These are phyloP conservation scores for Porites australiensis DNA, from an alignment of 64 coral and sea anemone genomes.

Conservation along the genomic window DNA sequence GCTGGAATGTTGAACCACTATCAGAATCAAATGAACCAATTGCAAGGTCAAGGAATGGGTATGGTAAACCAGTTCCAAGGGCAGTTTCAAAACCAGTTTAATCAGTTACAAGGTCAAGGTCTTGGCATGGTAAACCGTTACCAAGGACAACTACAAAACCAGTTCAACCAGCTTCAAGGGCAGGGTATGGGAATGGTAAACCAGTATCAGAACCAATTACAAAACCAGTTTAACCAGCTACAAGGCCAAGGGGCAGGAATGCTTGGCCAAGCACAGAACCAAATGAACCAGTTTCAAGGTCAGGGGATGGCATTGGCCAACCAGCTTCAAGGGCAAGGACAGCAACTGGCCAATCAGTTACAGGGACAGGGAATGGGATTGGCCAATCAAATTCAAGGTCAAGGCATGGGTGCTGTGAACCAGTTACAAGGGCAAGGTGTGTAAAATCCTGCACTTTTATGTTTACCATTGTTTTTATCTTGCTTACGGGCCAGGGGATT, in stretches of 20 bases:
- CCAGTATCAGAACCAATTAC: slow-evolving; percentile 72
- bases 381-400: slow-evolving; percentile 79
- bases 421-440: slow-evolving; percentile 85
- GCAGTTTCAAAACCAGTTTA: slow-evolving; percentile 5
- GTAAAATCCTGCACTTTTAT: no score
- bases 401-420: slow-evolving; percentile 79
- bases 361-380: slow-evolving; percentile 87
- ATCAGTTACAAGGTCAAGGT: slow-evolving; percentile 67
- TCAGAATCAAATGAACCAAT: not conserved
- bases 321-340: slow-evolving; percentile 81
- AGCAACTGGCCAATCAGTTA: slow-evolving; percentile 73
- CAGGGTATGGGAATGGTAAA: slow-evolving; percentile 71
- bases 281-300: slow-evolving; percentile 67
- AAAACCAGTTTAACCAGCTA: slow-evolving; percentile 1
- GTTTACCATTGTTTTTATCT: no score
- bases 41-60: slow-evolving; percentile 77
- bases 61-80: slow-evolving; percentile 57
- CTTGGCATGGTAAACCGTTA: slow-evolving; percentile 57
- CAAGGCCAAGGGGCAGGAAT: slow-evolving; percentile 69
- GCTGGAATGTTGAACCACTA: slow-evolving; percentile 38
- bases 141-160: slow-evolving; percentile 82
- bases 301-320: slow-evolving; percentile 64
- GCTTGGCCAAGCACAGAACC: slow-evolving; percentile 63
- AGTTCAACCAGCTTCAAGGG: slow-evolving; percentile 74
- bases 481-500: no score